A percentile compares a stretch with the other conserved stretches of the same genome.
These are phyloP conservation scores for Rhynchophorus ferrugineus DNA, from an alignment of 1,140 invertebrate species.

Conservation along the genomic window DNA sequence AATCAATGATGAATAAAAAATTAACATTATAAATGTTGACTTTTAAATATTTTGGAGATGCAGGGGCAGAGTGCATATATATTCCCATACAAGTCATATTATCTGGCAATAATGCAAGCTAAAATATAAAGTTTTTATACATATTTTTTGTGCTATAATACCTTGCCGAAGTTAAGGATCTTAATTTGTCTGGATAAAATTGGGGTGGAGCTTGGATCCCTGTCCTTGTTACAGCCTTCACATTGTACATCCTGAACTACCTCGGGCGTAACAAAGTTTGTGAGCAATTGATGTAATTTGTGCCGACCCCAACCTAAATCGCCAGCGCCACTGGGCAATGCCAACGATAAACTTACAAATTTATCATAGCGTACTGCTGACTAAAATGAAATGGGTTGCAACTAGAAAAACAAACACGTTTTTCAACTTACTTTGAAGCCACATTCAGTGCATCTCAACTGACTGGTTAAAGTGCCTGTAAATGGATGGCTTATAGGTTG, in stretches of 20 bases:
- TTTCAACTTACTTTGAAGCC: conserved; percentile 56
- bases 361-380: conserved; percentile 81
- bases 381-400: conserved; percentile 41
- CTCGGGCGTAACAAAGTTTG: conserved; percentile 76
- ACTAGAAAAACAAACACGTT: neutral
- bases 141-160: neutral
- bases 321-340: conserved; percentile 53
- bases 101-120: no score
- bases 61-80: neutral
- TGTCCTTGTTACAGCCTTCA: conserved; percentile 59
- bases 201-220: conserved; percentile 38
- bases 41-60: neutral
- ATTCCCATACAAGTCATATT: no score
- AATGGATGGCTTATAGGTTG: conserved; percentile 56
- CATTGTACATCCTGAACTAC: conserved; percentile 77
- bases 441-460: conserved; percentile 74
- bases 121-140: no score
- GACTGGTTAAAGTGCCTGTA: conserved; percentile 74
- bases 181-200: conserved; percentile 60
- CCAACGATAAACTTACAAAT: conserved; percentile 79
- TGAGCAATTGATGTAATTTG: conserved; percentile 61
- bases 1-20: conserved; percentile 1
- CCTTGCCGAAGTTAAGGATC: conserved; percentile 78
- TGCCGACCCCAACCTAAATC: conserved; percentile 47
- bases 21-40: neutral